These are phyloP conservation scores for Periophthalmodon schlosseri DNA, from an alignment of 2,113 vertebrate species.

Conservation along the genomic window DNA sequence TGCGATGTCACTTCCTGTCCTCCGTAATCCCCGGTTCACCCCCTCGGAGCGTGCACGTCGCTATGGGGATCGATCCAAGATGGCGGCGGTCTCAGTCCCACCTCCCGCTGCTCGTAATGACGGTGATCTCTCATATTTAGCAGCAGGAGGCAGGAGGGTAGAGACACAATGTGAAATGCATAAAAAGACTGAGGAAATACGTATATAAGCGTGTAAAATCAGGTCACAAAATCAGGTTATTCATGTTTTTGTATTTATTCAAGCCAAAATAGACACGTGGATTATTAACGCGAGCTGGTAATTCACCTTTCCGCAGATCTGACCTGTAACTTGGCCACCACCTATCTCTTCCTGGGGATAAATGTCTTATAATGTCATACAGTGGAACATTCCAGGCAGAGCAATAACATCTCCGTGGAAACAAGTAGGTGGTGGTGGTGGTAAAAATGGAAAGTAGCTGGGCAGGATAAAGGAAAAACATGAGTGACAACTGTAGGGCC, in stretches of 20 bases:
- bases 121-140: slow-evolving; percentile 47
- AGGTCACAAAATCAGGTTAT: too few relatives aligned
- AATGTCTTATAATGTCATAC: too few relatives aligned
- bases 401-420: too few relatives aligned
- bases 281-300: too few relatives aligned
- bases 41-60: slow-evolving; percentile 43
- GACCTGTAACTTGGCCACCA: too few relatives aligned
- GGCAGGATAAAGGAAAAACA: background rate
- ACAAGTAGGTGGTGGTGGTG: too few relatives aligned
- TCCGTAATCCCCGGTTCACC: background rate
- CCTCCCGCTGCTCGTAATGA: slow-evolving; percentile 48
- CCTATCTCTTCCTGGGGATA: too few relatives aligned
- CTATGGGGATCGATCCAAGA: slow-evolving; percentile 53
- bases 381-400: too few relatives aligned
- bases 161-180: background rate
- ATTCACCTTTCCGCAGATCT: too few relatives aligned
- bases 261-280: too few relatives aligned
- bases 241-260: too few relatives aligned
- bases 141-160: slow-evolving; percentile 30
- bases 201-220: background rate
- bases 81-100: slow-evolving; percentile 31
- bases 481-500: background rate
- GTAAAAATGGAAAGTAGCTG: background rate
- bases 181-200: background rate
- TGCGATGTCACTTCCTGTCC: slow-evolving; percentile 18